These are phyloP conservation scores for Caenorhabditis brenneri DNA, from an alignment of 1,140 invertebrate species.

Conservation along the genomic window DNA sequence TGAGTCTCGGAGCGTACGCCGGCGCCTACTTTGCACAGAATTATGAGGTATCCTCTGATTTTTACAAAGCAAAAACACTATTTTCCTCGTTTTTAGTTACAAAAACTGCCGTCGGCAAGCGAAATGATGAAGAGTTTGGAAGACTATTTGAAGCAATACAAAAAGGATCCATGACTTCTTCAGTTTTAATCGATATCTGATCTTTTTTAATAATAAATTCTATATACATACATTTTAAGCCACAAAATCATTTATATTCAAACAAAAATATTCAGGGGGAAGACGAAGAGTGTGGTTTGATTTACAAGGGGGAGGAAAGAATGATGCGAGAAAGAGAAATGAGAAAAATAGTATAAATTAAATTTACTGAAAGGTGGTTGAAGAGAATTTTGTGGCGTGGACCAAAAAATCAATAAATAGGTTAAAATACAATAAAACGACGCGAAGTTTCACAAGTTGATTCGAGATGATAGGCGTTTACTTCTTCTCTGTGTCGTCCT, in stretches of 20 bases:
- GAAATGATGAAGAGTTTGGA: conserved; percentile 22
- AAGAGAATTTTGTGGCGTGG: neutral
- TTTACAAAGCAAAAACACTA: too few species aligned
- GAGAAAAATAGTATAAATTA: conserved; percentile 12
- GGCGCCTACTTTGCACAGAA: conserved; percentile 42
- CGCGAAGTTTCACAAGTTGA: neutral
- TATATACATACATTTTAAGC: neutral
- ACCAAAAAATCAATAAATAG: neutral
- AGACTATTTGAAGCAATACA: conserved; percentile 39
- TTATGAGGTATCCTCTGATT: conserved; percentile 20
- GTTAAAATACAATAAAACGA: conserved; percentile 30
- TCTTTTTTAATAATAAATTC: conserved; percentile 23
- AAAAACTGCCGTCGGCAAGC: conserved; percentile 3
- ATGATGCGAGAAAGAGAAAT: neutral
- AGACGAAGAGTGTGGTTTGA: too few species aligned
- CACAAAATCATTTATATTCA: conserved; percentile 29
- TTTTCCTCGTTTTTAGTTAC: neutral
- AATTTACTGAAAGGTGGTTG: neutral
- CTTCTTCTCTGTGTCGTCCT: conserved; percentile 32
- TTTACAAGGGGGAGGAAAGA: neutral
- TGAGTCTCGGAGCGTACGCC: conserved; percentile 23
- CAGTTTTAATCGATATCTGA: neutral
- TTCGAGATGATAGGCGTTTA: neutral
- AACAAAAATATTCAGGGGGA: neutral
- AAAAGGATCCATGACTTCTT: conserved; percentile 28